phyloP scores from a whole-genome alignment of 2,888 invertebrate genomes.

The Pyrocoelia pectoralis region DNA sequence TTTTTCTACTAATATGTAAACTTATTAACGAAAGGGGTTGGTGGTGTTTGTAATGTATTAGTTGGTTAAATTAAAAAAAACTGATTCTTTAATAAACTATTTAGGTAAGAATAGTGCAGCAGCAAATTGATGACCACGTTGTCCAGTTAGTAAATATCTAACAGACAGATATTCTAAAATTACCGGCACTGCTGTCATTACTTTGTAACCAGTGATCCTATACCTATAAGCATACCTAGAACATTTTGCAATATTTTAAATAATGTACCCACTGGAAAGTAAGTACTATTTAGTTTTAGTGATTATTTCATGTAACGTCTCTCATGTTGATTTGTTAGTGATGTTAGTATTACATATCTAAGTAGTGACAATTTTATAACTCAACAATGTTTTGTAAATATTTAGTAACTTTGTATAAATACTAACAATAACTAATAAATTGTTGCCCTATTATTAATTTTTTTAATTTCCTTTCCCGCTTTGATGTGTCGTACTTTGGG shows the following conservation, averaged over 20 bases:
- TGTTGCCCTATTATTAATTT: slow-evolving; percentile 12
- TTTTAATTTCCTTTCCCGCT: slow-evolving; percentile 7
- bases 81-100: slow-evolving; percentile 6
- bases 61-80: too few relatives aligned
- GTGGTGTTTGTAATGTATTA: neutral
- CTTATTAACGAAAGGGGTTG: too few relatives aligned
- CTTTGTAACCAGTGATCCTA: neutral
- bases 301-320: neutral
- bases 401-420: slow-evolving; percentile 14
- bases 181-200: neutral
- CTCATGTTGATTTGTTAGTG: slow-evolving; percentile 7
- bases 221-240: slow-evolving; percentile 6
- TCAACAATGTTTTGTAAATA: slow-evolving; percentile 9
- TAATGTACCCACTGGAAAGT: neutral
- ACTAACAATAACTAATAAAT: slow-evolving; percentile 24
- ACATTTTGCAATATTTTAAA: slow-evolving; percentile 3
- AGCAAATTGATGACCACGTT: neutral
- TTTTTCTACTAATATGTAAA: too few relatives aligned
- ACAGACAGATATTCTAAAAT: neutral
- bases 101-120: neutral
- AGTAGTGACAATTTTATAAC: neutral
- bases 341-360: slow-evolving; percentile 3
- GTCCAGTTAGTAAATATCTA: slow-evolving; percentile 2
- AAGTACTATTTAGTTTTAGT: slow-evolving; percentile 1
- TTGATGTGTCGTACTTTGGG: neutral